Evolutionary conservation across 2,888 invertebrate genomes (phyloP).

Genomic region (Drosophila nr. perissopoda): DNA sequence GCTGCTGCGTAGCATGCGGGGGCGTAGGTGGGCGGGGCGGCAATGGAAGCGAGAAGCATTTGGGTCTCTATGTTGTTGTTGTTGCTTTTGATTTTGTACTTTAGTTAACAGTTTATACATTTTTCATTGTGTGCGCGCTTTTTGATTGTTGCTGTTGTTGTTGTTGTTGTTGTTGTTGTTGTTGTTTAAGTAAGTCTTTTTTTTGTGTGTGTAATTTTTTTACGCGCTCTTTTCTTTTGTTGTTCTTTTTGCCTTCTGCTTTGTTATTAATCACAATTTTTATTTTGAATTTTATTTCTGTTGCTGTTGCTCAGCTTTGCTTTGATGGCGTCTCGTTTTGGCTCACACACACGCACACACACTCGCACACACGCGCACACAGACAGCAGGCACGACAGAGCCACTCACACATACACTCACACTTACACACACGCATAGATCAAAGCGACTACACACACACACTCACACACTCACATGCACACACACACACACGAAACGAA

Average conservation of each 20-base stretch:
- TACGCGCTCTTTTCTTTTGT: conserved; percentile 56
- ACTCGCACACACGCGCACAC: conserved; percentile 18
- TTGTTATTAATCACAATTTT: conserved; percentile 79
- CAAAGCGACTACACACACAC: conserved; percentile 23
- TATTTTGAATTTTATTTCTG: conserved; percentile 76
- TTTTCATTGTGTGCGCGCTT: conserved; percentile 61
- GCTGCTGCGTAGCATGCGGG: conserved; percentile 43
- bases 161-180: conserved; percentile 8
- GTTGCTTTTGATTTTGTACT: conserved; percentile 51
- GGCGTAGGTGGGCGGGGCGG: conserved; percentile 29
- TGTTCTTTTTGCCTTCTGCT: conserved; percentile 45
- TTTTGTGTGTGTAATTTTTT: conserved; percentile 24
- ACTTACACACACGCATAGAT: conserved; percentile 19
- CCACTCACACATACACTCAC: conserved; percentile 28
- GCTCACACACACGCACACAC: conserved; percentile 51
- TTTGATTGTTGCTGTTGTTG: conserved; percentile 27
- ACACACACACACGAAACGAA: conserved; percentile 53
- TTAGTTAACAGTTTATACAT: conserved; percentile 60
- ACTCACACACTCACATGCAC: conserved; percentile 20
- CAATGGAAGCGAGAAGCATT: conserved; percentile 49
- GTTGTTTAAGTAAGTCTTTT: conserved; percentile 7
- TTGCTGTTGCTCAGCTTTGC: conserved; percentile 60
- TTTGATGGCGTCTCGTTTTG: conserved; percentile 75
- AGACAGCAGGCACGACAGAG: conserved; percentile 26
- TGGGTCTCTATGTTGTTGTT: conserved; percentile 46